These are phyloP conservation scores for Gymnarchus niloticus DNA, from an alignment of 2,113 vertebrate genomes.

Conservation along the genomic window DNA sequence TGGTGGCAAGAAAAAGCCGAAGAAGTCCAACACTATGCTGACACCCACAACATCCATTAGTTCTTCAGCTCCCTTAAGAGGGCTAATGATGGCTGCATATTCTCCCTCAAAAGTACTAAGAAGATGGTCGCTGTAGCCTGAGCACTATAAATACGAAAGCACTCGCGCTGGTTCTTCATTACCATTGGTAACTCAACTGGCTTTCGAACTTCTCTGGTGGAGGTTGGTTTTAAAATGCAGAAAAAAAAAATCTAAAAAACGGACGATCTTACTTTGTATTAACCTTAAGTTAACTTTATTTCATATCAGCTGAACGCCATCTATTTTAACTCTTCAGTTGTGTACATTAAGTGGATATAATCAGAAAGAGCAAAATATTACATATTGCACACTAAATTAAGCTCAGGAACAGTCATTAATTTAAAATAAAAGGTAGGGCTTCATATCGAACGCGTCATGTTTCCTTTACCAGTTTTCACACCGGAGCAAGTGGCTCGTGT, in stretches of 20 bases:
- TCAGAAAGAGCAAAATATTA: neutral
- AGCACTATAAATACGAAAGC: constrained; percentile 68
- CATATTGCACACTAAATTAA: neutral
- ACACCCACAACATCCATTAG: no score
- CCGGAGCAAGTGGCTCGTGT: constrained; percentile 70
- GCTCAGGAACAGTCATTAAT: neutral
- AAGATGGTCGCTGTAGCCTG: constrained; percentile 65
- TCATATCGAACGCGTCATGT: constrained; percentile 51
- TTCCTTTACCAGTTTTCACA: constrained; percentile 68
- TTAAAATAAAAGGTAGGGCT: neutral
- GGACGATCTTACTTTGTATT: neutral
- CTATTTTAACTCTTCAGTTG: neutral
- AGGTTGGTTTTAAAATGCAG: neutral
- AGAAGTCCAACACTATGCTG: no score
- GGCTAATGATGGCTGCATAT: constrained; percentile 62
- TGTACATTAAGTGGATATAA: neutral
- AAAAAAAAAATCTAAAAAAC: neutral
- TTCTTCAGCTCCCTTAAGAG: no score
- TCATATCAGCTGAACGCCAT: neutral
- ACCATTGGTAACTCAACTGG: constrained; percentile 29
- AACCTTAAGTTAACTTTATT: neutral
- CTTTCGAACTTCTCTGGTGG: neutral
- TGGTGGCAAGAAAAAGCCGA: no score
- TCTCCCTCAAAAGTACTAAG: constrained; percentile 68
- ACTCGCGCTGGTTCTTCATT: constrained; percentile 55